Evolutionary conservation across 2,797 vertebrate species (phyloP), one percentile per base, ranked within the genome.

Genomic region (Anolis apletophallus): DNA sequence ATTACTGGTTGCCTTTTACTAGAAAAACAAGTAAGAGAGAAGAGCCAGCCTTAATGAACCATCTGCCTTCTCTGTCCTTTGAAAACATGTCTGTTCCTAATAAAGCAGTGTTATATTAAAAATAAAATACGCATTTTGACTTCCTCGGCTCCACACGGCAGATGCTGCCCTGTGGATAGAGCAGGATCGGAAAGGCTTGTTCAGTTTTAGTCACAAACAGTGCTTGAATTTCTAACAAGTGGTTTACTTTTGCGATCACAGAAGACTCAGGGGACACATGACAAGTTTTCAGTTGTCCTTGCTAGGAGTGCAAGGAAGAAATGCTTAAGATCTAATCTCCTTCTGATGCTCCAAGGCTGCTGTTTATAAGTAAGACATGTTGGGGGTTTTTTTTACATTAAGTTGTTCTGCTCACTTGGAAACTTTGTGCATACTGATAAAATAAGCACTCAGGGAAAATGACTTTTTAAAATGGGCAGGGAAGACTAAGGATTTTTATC

Each of bases 31-130:
- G 52, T 79, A 78, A 67, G 73, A 46, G 32, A 10, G 40, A 82
- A 64, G 83, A 77, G 32, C 55, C 7, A 54, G 64, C 46, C 55
- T 78, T 85, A 85, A 78, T 82, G 67, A 73, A 55, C 67, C 84
- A 83, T 85, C 83, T 88, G 87, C 80, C 74, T 88, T 55, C 67
- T 67, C 40, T 55, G 32, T 73, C 67, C 73, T 88, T 82, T 82
- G 36, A 76, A 81, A 88, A 54, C 50, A 34, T 40, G 55, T 55
- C 59, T 76, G 78, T 61, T 88, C 83, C 78, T 72, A 85, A 77
- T 61, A 88, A 88, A 88, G 57, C 21, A 10, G 4, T 40, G 13
- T 64, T 71, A 36, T 77, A 36, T 85, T 81, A 76, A 76, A 85
- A 85, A 52, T 76, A 36, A 77, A 84, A 84, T 69, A 68, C 50